Percentiles rank a stretch among this genome's conserved stretches.
These are phyloP conservation scores for Enteromius mattozi DNA, from an alignment of 2,797 vertebrate species.

Conservation along the genomic window DNA sequence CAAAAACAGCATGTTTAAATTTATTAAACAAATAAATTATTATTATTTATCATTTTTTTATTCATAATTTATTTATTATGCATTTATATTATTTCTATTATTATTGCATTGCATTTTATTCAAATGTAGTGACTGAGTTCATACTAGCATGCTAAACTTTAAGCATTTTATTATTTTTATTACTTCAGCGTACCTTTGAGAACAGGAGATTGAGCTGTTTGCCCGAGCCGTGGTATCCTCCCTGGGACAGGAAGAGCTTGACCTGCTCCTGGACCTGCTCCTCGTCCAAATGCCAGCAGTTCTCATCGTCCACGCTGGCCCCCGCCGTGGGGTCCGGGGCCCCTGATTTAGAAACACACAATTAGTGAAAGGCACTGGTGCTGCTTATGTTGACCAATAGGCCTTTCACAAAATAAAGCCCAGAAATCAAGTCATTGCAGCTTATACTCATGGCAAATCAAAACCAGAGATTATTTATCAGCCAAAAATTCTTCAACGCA, in stretches of 20 bases:
- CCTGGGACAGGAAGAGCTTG: slow-evolving; percentile 95
- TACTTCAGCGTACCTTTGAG: slow-evolving; percentile 84
- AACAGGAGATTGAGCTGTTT: slow-evolving; percentile 97
- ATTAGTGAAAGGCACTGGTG: neutral
- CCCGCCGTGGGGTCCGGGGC: slow-evolving; percentile 96
- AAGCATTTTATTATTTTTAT: too few relatives aligned
- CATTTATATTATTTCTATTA: neutral
- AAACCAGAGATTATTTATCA: neutral
- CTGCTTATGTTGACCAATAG: neutral
- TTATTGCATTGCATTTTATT: neutral
- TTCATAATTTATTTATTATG: neutral
- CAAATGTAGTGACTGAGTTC: neutral
- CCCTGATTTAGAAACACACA: slow-evolving; percentile 75
- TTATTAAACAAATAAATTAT: neutral
- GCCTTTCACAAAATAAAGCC: neutral
- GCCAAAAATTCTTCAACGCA: neutral
- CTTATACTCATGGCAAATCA: neutral
- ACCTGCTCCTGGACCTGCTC: slow-evolving; percentile 98
- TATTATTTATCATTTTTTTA: neutral
- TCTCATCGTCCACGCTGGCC: slow-evolving; percentile 96
- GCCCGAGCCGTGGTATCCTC: slow-evolving; percentile 95
- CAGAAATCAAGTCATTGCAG: neutral
- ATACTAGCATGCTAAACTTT: neutral
- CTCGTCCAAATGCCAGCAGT: slow-evolving; percentile 98
- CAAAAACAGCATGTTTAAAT: neutral